Evolutionary conservation across 2,113 vertebrate genomes (phyloP).

Genomic region (Mustela lutreola): DNA sequence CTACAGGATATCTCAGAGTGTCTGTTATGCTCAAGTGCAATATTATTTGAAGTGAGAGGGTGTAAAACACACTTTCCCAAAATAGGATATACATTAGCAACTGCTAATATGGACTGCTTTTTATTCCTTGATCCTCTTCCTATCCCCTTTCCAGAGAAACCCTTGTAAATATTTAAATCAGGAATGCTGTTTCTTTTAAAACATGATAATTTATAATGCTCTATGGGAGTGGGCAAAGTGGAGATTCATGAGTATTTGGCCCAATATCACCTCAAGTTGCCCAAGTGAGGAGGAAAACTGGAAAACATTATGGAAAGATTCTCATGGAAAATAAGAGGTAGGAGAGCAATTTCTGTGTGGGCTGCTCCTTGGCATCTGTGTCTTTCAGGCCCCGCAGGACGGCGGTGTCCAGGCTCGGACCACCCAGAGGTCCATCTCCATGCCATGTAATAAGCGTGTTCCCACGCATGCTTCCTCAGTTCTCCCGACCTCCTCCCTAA

Average conservation of each 20-base stretch:
- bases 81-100: constrained; percentile 1
- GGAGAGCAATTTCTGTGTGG: neutral
- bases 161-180: neutral
- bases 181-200: neutral
- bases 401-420: accelerated
- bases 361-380: neutral
- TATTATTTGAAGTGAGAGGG: neutral
- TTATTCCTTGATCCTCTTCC: neutral
- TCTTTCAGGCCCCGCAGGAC: neutral
- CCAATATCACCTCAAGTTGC: neutral
- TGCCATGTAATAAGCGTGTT: neutral
- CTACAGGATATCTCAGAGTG: neutral
- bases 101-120: neutral
- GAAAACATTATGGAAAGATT: neutral
- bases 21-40: neutral
- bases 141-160: neutral
- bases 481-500: neutral
- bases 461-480: accelerated
- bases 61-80: neutral
- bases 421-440: neutral
- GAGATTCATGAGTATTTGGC: neutral
- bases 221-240: neutral
- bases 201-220: neutral
- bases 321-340: neutral
- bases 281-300: neutral